phyloP scores from a whole-genome alignment of 2,797 vertebrate genomes.

The Scleropages formosus region DNA sequence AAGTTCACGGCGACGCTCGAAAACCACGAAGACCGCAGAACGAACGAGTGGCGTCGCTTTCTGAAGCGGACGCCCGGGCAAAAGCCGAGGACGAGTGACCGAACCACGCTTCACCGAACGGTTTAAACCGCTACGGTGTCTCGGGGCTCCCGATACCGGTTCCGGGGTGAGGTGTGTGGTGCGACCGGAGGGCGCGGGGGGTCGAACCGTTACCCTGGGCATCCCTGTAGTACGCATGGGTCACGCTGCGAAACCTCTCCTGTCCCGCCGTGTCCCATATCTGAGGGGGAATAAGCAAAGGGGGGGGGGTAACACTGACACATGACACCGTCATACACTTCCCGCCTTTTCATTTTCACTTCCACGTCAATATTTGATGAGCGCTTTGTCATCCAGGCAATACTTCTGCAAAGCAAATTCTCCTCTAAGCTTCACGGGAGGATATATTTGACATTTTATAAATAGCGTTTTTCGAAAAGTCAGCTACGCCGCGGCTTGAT shows the following conservation, averaged over 20 bases:
- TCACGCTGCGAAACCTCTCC: slow-evolving; percentile 95
- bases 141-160: too few species aligned
- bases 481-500: too few species aligned
- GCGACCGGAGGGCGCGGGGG: neutral
- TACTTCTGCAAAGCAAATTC: too few species aligned
- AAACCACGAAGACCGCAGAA: slow-evolving; percentile 1
- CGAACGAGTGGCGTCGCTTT: neutral
- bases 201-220: slow-evolving; percentile 79
- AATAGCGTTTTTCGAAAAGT: too few species aligned
- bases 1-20: neutral
- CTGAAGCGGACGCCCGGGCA: neutral
- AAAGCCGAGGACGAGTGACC: neutral
- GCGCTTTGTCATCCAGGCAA: too few species aligned
- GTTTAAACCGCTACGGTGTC: too few species aligned
- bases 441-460: too few species aligned
- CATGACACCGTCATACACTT: slow-evolving; percentile 29
- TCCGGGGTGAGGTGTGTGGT: neutral
- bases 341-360: slow-evolving; percentile 18
- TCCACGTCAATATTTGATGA: neutral
- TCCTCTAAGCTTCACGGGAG: too few species aligned
- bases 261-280: slow-evolving; percentile 98
- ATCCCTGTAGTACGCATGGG: slow-evolving; percentile 95
- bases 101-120: too few species aligned
- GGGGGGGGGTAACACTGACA: slow-evolving; percentile 38
- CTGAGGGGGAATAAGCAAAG: slow-evolving; percentile 71